Conservation (phyloP, 1,140 invertebrate species). For the Dendroctonus ponderosae region DNA sequence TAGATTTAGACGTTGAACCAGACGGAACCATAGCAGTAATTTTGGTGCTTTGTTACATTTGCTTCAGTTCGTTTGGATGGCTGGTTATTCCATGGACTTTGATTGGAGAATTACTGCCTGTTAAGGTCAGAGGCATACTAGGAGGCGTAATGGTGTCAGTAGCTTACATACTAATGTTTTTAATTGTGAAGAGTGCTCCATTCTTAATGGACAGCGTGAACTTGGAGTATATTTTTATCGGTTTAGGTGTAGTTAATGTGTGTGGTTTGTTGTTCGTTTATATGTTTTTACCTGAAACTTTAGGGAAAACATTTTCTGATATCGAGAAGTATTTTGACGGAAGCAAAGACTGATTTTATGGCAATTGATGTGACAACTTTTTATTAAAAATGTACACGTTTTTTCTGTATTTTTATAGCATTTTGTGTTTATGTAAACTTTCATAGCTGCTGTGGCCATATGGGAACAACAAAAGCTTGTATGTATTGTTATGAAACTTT, state of each 20-base stretch:
- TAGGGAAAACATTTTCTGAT: constrained; percentile 63
- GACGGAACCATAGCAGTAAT: constrained; percentile 24
- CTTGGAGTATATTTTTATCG: constrained; percentile 59
- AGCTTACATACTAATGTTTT: constrained; percentile 65
- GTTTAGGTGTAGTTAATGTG: constrained; percentile 61
- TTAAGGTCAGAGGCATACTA: constrained; percentile 56
- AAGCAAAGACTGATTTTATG: neutral
- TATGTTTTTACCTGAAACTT: constrained; percentile 71
- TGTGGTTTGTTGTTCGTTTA: constrained; percentile 60
- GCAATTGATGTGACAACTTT: no score
- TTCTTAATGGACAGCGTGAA: constrained; percentile 54
- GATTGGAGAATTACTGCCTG: constrained; percentile 55
- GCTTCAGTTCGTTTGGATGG: constrained; percentile 57
- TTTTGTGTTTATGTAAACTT: no score
- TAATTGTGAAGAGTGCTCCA: constrained; percentile 64
- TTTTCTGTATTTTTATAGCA: no score
- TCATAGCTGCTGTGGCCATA: no score
- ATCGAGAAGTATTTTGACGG: constrained; percentile 47
- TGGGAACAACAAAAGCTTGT: no score
- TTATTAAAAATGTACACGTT: no score
- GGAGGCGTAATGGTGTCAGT: constrained; percentile 59
- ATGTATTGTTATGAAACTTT: no score
- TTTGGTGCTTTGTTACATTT: constrained; percentile 54
- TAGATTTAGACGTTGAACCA: neutral
- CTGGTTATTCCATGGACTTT: constrained; percentile 65